These are phyloP conservation scores for Neelides sp. DNA, from an alignment of 1,140 invertebrate species.

Conservation along the genomic window DNA sequence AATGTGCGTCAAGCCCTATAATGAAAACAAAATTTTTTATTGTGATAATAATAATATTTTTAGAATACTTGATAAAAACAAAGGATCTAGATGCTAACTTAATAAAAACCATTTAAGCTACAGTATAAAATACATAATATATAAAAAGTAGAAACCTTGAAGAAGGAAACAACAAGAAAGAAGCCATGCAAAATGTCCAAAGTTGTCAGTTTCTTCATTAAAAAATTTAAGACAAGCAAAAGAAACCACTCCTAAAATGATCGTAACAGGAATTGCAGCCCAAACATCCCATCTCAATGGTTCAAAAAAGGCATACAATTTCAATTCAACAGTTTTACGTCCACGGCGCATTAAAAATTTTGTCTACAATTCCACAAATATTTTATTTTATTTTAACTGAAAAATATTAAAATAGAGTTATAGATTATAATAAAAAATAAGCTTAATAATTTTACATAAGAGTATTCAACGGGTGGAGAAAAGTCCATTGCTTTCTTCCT, in stretches of 20 bases:
- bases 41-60: no score
- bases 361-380: slow-evolving; percentile 9
- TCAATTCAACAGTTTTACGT: slow-evolving; percentile 18
- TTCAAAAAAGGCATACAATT: slow-evolving; percentile 17
- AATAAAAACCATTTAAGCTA: not conserved
- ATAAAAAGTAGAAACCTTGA: slow-evolving; percentile 15
- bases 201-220: slow-evolving; percentile 11
- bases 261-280: slow-evolving; percentile 15
- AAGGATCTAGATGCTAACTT: no score
- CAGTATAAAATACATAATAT: not conserved
- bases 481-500: slow-evolving; percentile 23
- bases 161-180: slow-evolving; percentile 20
- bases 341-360: slow-evolving; percentile 22
- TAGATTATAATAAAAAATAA: not conserved
- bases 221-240: slow-evolving; percentile 13
- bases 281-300: slow-evolving; percentile 25
- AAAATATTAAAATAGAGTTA: not conserved
- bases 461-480: slow-evolving; percentile 23
- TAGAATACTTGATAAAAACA: no score
- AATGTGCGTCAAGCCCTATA: slow-evolving; percentile 16
- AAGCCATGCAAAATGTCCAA: slow-evolving; percentile 15
- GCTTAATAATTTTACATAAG: not conserved
- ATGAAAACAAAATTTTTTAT: not conserved
- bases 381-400: not conserved
- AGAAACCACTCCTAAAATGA: slow-evolving; percentile 17